Percentiles rank a stretch among this genome's conserved stretches.
phyloP scores from a whole-genome alignment of 1,140 invertebrate species.

The Drosophila carrolli region DNA sequence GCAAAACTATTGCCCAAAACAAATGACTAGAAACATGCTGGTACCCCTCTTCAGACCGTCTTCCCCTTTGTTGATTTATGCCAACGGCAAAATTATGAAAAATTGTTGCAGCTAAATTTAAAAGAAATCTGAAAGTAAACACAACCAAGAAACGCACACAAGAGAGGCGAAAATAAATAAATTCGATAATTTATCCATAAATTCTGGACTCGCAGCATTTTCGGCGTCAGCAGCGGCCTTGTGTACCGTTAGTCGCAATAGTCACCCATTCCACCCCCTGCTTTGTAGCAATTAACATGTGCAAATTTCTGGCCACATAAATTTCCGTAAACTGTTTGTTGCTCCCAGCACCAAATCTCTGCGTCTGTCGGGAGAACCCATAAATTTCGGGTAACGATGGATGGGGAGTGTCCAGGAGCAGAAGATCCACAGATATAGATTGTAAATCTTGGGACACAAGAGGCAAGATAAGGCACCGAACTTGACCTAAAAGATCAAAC shows the following conservation, averaged over 20 bases:
- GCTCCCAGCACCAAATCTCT: constrained; percentile 45
- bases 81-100: constrained; percentile 79
- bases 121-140: constrained; percentile 42
- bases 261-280: constrained; percentile 1
- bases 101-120: constrained; percentile 73
- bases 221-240: constrained; percentile 47
- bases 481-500: constrained; percentile 14
- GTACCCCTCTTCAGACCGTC: background rate
- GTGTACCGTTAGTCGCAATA: constrained; percentile 22
- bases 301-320: constrained; percentile 55
- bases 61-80: constrained; percentile 62
- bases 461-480: constrained; percentile 17
- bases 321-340: constrained; percentile 46
- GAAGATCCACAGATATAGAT: constrained; percentile 24
- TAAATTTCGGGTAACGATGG: constrained; percentile 25
- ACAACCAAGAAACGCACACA: constrained; percentile 19
- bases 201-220: constrained; percentile 42
- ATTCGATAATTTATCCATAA: constrained; percentile 78
- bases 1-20: constrained; percentile 62
- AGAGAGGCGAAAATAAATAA: constrained; percentile 49
- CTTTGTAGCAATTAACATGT: constrained; percentile 60
- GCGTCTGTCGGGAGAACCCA: constrained; percentile 39
- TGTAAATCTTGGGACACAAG: constrained; percentile 21
- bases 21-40: constrained; percentile 42
- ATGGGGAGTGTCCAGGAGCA: background rate